Base-by-base conservation (phyloP, 2,888 invertebrate species). In the Diogma glabrata region DNA sequence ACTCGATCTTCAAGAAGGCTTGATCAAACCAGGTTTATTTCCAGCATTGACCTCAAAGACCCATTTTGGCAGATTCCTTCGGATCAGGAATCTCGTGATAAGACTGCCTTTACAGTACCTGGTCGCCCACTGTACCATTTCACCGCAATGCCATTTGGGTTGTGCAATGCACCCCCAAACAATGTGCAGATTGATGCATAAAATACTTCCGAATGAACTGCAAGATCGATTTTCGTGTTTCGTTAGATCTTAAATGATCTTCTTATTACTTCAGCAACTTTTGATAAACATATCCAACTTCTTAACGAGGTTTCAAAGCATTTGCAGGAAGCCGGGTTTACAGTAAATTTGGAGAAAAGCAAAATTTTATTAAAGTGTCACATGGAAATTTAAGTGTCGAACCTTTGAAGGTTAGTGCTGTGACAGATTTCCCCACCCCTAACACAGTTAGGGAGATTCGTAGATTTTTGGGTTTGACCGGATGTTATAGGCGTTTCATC, bases 1-100 rank as follows among this genome's bases (percentile, higher is more conserved):
- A 12, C 58, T 63, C 1, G n/a, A n/a, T n/a, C n/a, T n/a, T 50
- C 63, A 10, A 55, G 59, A 28, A 58, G 57, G n/a, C 55, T 64
- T 1, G 50, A 58, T 1, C 49, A 52, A 3, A 60, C 63, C 6
- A 46, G 52, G 7, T 62, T 57, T 43, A 57, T 63, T 10, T 57
- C 57, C 60, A 33, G 33, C 14, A 33, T 33, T 10, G 33, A 33
- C 33, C 33, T 33, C n/a, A 33, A 33, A 33, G 33, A 33, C 14
- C n/a, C 33, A 1, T 51, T 51, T 28, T 51, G 51, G 45, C 51
- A 51, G 24, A 46, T 51, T n/a, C 54, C 55, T 7, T 14, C 62
- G 28, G 53, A 53, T 8, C 20, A 50, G 9, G 30, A 50, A 0
- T 56, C 56, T 2, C 28, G 48, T 17, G 57, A 58, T 7, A 53